A percentile compares a stretch with the other conserved stretches of the same genome.
Conservation (phyloP, 2,888 invertebrate genomes). For the Eupithecia abbreviata region DNA sequence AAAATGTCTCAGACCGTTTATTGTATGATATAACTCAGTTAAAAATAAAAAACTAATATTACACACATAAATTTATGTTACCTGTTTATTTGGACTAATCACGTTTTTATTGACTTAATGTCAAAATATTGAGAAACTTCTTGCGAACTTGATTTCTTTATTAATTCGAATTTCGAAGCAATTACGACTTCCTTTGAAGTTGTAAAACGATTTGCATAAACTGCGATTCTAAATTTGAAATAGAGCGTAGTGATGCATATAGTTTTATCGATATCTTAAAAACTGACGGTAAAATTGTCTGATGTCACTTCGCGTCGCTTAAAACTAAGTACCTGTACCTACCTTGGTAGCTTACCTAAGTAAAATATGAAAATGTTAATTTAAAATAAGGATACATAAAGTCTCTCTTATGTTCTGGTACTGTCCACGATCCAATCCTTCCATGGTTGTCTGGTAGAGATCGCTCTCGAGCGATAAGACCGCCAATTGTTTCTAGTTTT, state of each 20-base stretch:
- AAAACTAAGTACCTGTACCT: neutral
- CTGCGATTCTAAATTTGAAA: constrained; percentile 20
- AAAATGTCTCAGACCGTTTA: too few species aligned
- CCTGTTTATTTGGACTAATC: constrained; percentile 26
- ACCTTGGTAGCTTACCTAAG: too few species aligned
- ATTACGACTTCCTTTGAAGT: constrained; percentile 39
- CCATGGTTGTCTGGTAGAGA: too few species aligned
- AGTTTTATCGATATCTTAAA: constrained; percentile 5
- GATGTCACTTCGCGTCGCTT: neutral
- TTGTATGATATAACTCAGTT: too few species aligned
- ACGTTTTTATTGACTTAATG: constrained; percentile 18
- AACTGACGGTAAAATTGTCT: neutral
- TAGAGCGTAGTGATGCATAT: constrained; percentile 15
- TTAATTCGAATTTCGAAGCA: constrained; percentile 28
- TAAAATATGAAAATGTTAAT: too few species aligned
- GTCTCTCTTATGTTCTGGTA: too few species aligned
- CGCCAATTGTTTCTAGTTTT: too few species aligned
- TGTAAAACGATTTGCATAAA: constrained; percentile 33
- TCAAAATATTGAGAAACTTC: constrained; percentile 24
- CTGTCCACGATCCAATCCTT: too few species aligned
- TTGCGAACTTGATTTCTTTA: constrained; percentile 26
- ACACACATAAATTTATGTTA: constrained; percentile 5
- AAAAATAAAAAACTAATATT: neutral
- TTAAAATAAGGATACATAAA: too few species aligned
- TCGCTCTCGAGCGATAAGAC: too few species aligned